A percentile compares a stretch with the other conserved stretches of the same genome.
These are phyloP conservation scores for Belgica antarctica DNA, from an alignment of 2,888 invertebrate genomes.

Conservation along the genomic window DNA sequence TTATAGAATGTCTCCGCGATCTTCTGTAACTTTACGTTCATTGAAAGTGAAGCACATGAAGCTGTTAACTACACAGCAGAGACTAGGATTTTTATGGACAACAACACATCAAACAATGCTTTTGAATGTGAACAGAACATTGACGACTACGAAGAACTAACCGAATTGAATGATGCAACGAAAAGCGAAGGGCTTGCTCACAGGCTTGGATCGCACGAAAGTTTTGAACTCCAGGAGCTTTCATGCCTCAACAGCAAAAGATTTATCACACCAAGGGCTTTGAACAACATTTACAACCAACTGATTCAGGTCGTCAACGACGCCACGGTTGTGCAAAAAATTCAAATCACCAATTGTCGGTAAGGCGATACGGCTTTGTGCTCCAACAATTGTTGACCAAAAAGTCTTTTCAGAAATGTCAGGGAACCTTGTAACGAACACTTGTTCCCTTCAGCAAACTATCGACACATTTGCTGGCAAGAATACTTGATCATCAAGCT, in stretches of 20 bases:
- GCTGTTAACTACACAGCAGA: background rate
- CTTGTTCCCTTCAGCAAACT: background rate
- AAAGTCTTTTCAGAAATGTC: background rate
- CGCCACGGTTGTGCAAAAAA: background rate
- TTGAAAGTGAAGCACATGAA: background rate
- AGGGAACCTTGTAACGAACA: constrained; percentile 6
- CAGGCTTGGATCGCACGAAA: background rate
- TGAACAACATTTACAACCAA: background rate
- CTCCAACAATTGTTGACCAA: no score
- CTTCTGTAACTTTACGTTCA: background rate
- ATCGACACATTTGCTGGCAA: constrained; percentile 5
- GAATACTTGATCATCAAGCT: constrained; percentile 5
- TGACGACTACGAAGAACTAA: background rate
- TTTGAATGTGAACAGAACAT: background rate
- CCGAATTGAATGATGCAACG: background rate
- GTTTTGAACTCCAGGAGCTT: background rate
- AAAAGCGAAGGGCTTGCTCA: background rate
- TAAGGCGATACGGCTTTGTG: no score
- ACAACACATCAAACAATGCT: background rate
- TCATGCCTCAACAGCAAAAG: background rate
- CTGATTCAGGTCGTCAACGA: background rate
- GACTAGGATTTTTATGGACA: background rate
- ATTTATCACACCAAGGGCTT: constrained; percentile 4
- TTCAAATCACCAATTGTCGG: constrained; percentile 11
- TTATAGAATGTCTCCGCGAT: background rate